Evolutionary conservation across 2,797 vertebrate genomes (phyloP).

Genomic region (Anabas testudineus): DNA sequence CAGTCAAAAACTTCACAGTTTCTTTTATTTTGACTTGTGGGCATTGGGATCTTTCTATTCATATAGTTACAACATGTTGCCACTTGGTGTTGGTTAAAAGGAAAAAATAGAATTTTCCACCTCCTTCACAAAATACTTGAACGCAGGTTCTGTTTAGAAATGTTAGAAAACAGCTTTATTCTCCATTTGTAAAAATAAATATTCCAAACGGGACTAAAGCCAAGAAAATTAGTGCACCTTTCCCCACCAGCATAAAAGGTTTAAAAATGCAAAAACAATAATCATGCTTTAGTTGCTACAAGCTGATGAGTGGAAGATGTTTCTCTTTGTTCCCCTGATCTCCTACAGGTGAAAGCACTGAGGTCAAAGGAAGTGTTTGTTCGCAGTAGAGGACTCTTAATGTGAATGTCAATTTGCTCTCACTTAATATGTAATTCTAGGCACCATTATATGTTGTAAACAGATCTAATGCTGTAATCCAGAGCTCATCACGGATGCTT

Average conservation of each 20-base stretch:
- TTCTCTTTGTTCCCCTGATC: no score
- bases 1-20: conserved; percentile 22
- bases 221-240: no score
- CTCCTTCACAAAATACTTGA: neutral
- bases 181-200: conserved; percentile 20
- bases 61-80: conserved; percentile 6
- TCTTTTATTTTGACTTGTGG: conserved; percentile 34
- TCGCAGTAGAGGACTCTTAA: neutral
- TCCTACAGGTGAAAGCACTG: conserved; percentile 37
- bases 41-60: conserved; percentile 22
- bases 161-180: neutral
- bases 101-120: neutral
- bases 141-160: neutral
- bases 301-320: no score
- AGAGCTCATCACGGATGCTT: conserved; percentile 4
- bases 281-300: no score
- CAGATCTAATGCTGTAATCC: conserved; percentile 1
- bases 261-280: no score
- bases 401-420: conserved; percentile 5
- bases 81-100: neutral
- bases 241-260: no score
- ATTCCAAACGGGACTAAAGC: neutral
- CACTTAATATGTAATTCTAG: conserved; percentile 10
- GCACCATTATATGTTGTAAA: neutral
- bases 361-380: conserved; percentile 43